Evolutionary conservation across 2,113 vertebrate genomes (phyloP).

Genomic region (Apeltes quadracus): DNA sequence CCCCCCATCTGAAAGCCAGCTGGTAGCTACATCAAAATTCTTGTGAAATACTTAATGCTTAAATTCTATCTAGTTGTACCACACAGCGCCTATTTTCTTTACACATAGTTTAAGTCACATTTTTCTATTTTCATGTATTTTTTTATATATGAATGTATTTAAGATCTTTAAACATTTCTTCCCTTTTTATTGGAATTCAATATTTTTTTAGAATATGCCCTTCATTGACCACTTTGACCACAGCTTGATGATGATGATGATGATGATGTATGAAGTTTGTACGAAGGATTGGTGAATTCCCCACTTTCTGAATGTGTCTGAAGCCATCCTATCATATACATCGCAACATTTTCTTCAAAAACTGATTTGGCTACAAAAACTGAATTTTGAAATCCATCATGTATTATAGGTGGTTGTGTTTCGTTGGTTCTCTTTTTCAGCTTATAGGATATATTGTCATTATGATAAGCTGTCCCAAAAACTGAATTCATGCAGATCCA

Average conservation of each 20-base stretch:
- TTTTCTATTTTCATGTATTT: slow-evolving; percentile 78
- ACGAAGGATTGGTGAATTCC: slow-evolving; percentile 33
- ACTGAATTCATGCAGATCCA: slow-evolving; percentile 13
- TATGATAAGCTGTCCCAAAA: slow-evolving; percentile 49
- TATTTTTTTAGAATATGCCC: slow-evolving; percentile 73
- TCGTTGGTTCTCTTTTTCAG: slow-evolving; percentile 1
- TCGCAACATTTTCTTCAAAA: background rate
- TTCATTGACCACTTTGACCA: slow-evolving; percentile 60
- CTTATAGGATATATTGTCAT: slow-evolving; percentile 11
- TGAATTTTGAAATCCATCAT: background rate
- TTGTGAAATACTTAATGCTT: too few relatives aligned
- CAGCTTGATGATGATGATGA: slow-evolving; percentile 60
- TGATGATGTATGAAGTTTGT: slow-evolving; percentile 45
- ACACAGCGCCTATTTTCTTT: slow-evolving; percentile 72
- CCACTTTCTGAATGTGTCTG: background rate
- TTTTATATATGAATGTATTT: slow-evolving; percentile 80
- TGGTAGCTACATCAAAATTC: slow-evolving; percentile 54
- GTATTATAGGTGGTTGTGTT: background rate
- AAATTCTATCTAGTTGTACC: slow-evolving; percentile 69
- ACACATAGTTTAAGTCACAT: slow-evolving; percentile 71
- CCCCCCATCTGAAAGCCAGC: slow-evolving; percentile 42
- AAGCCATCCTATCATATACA: background rate
- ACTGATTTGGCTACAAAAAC: slow-evolving; percentile 17
- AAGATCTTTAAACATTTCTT: slow-evolving; percentile 74
- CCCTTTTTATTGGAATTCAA: slow-evolving; percentile 73